A percentile compares a stretch with the other conserved stretches of the same genome.
These are phyloP conservation scores for Scomber colias DNA, from an alignment of 2,113 vertebrate genomes.

Conservation along the genomic window DNA sequence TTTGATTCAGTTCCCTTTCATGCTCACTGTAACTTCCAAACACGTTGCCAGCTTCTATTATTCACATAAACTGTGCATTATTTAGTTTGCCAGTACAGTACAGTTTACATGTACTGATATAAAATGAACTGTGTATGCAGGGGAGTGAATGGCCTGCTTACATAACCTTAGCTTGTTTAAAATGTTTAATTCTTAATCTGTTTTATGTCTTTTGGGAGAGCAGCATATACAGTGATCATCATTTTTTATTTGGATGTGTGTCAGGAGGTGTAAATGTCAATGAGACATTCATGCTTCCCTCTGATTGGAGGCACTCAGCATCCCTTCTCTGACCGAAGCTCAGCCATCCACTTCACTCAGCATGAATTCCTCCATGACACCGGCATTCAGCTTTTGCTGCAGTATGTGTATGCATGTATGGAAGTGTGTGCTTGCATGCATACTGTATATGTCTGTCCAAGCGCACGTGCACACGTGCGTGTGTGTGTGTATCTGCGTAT, in stretches of 20 bases:
- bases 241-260: constrained; percentile 52
- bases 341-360: constrained; percentile 56
- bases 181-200: constrained; percentile 31
- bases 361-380: constrained; percentile 54
- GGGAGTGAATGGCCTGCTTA: constrained; percentile 7
- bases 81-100: constrained; percentile 26
- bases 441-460: not conserved
- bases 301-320: constrained; percentile 65
- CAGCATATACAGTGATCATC: constrained; percentile 17
- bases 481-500: not conserved
- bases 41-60: constrained; percentile 30
- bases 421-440: not conserved
- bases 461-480: not conserved
- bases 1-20: constrained; percentile 20
- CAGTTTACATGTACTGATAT: constrained; percentile 1
- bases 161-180: constrained; percentile 9
- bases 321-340: constrained; percentile 55
- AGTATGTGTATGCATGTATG: constrained; percentile 19
- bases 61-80: constrained; percentile 37
- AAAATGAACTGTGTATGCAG: constrained; percentile 12
- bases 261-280: constrained; percentile 68
- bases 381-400: constrained; percentile 45
- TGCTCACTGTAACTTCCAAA: constrained; percentile 26
- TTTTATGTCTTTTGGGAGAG: constrained; percentile 23
- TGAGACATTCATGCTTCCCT: constrained; percentile 47